Base-by-base conservation (phyloP, 2,113 vertebrate genomes). In the Coryphaenoides rupestris region DNA sequence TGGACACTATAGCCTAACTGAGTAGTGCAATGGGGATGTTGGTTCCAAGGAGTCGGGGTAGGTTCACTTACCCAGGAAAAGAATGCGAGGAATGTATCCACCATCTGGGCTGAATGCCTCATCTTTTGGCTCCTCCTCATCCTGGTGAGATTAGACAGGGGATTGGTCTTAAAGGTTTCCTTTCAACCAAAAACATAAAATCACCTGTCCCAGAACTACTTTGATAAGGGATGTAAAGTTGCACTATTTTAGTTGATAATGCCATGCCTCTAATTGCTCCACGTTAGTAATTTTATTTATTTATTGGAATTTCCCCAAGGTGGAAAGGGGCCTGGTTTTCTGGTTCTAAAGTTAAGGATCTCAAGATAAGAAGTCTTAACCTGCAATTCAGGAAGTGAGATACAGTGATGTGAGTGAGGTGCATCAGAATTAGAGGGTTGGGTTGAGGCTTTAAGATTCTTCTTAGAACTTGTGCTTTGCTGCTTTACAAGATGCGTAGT, bases 101-200 rank as follows among this genome's bases (percentile, higher is more conserved):
- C 97, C 96, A 73, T 99, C 97, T 5, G 96, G 96, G 69, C 92
- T 97, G 77, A 93, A 98, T 65, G 90, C 84, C 40, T 95, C 93
- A 66, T 97, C 96, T 76, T 93, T 97, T 2, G 97, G 96, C 63
- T 99, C 97, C 74, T 99, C 97, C 72, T 98, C 96, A 84, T 98
- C 97, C 96, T 98, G 79, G 60, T 55, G n/a, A 71, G 62, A 68
- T 21, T n/a, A 63, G 9, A 47, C 19, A 70, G 9, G 9, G 9
- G n/a, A n/a, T 40, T 40, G 4, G 33, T 9, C 13, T 40, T 40
- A 2, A 40, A 40, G 9, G 6, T n/a, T n/a, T n/a, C n/a, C 9
- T 40, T 40, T 40, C 2, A 40, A 40, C 33, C 9, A 40, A 40
- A 1, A 60, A n/a, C n/a, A n/a, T n/a, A n/a, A n/a, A n/a, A n/a